phyloP scores from a whole-genome alignment of 1,140 invertebrate genomes.

The Drosophila asahinai region DNA sequence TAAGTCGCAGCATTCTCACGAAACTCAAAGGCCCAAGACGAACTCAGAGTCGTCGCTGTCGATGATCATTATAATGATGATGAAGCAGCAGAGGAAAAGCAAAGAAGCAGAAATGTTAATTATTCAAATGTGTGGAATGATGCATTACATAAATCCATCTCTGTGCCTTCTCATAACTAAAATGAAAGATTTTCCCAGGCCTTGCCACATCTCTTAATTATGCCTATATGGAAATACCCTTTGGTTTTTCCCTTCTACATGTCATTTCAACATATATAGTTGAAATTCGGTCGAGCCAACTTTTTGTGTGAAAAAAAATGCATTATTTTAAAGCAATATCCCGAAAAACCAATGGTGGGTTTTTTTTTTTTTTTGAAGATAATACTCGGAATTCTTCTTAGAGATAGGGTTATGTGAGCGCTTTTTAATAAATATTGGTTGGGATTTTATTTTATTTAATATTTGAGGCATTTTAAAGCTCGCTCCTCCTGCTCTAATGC shows the following conservation, averaged over 20 bases:
- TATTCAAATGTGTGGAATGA: constrained; percentile 55
- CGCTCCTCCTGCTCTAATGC: too few relatives aligned
- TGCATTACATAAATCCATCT: constrained; percentile 72
- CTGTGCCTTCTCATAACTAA: constrained; percentile 67
- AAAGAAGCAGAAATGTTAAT: constrained; percentile 40
- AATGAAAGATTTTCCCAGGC: constrained; percentile 46
- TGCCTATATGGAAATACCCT: constrained; percentile 37
- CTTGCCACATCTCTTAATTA: constrained; percentile 37
- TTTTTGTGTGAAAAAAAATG: constrained; percentile 7
- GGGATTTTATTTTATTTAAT: too few relatives aligned
- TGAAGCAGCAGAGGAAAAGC: constrained; percentile 1
- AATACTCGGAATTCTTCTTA: too few relatives aligned
- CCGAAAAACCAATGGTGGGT: neutral
- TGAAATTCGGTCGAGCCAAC: constrained; percentile 3
- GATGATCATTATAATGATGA: constrained; percentile 27
- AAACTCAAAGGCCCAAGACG: constrained; percentile 31
- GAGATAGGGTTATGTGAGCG: too few relatives aligned
- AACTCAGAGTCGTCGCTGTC: neutral
- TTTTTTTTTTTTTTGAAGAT: too few relatives aligned
- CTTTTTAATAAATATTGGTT: too few relatives aligned
- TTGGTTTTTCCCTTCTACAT: constrained; percentile 25
- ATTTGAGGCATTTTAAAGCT: too few relatives aligned
- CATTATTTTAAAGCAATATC: constrained; percentile 3
- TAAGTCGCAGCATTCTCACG: constrained; percentile 76
- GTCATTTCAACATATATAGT: constrained; percentile 26